phyloP scores from a whole-genome alignment of 2,113 vertebrate species.

The Leucoraja erinaceus region DNA sequence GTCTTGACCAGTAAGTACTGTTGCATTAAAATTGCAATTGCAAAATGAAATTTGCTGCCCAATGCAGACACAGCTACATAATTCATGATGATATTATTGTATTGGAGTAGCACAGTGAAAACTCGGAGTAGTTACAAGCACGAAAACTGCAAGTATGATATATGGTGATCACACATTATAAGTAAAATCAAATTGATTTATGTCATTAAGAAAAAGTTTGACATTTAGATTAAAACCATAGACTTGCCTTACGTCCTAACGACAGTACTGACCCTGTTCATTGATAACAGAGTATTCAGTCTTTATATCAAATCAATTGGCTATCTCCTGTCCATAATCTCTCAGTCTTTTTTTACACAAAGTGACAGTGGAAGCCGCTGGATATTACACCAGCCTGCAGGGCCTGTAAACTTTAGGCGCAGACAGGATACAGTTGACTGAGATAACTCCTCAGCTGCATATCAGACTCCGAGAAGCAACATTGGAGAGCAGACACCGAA shows the following conservation, averaged over 20 bases:
- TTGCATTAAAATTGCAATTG: neutral
- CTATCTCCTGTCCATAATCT: neutral
- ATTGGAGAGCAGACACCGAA: neutral
- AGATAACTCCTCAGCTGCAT: neutral
- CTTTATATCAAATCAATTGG: neutral
- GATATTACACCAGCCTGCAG: neutral
- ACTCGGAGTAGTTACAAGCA: neutral
- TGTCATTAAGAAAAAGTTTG: neutral
- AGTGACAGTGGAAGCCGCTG: neutral
- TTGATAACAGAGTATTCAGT: neutral
- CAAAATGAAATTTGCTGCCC: neutral
- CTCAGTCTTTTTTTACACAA: neutral
- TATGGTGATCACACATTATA: neutral
- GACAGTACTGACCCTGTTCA: neutral
- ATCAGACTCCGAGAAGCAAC: too few species aligned
- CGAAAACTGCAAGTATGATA: neutral
- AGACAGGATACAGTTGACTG: neutral
- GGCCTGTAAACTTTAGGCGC: neutral
- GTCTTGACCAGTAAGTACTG: slow-evolving; percentile 40
- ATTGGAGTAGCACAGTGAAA: neutral
- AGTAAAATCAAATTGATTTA: neutral
- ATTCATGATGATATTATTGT: neutral
- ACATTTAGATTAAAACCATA: neutral
- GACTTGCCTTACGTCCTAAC: neutral
- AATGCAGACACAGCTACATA: neutral